Evolutionary conservation across 1,140 invertebrate genomes (phyloP), one percentile per base, ranked within the genome.

Genomic region (Dysdera silvatica): DNA sequence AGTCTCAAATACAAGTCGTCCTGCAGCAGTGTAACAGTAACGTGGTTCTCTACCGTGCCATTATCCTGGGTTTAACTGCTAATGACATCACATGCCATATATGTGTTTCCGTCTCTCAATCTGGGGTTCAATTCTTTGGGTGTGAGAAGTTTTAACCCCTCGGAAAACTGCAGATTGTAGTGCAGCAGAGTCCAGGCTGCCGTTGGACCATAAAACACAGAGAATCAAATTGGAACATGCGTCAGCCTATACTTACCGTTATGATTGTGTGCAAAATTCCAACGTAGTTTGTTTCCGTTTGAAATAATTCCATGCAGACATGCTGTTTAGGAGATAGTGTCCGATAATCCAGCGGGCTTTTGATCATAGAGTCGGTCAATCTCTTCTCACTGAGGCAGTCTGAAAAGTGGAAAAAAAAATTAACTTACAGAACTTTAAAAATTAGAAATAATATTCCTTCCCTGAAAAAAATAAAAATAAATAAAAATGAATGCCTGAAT

Each of bases 271-370:
- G 84, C 60, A 99, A 81, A 71, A 98, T 95, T 51, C 85, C 85
- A 45, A 98, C 91, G 80, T 98, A 99, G 81, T 98, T 98, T 32
- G 84, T 88, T 77, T 99, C 95, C 8, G 95, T 99, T 75, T 96
- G 89, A 31, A 92, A 83, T 48, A 99, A 80, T 78, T 99, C 95
- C 74, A 89, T 83, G 71, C 95, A 95, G 37, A 93, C 89, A 78
- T 89, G 87, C 72, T 90, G 86, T 47, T 91, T 78, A 1, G 86
- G 82, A 18, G 88, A 87, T 69, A 87, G 79, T 68, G 82, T 77
- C 74, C 71, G 73, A 1, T 76, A 57, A 58, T 76, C 76, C 23
- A 69, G 43, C 14, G 51, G 57, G 33, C 52, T 67, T 16, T 55
- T 31, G 4, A 48, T 35, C 28, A 2, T 3, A 35, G 20, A 49